A percentile compares a stretch with the other conserved stretches of the same genome.
Evolutionary conservation across 2,797 vertebrate genomes (phyloP).

Genomic region (Anisognathus igniventris): DNA sequence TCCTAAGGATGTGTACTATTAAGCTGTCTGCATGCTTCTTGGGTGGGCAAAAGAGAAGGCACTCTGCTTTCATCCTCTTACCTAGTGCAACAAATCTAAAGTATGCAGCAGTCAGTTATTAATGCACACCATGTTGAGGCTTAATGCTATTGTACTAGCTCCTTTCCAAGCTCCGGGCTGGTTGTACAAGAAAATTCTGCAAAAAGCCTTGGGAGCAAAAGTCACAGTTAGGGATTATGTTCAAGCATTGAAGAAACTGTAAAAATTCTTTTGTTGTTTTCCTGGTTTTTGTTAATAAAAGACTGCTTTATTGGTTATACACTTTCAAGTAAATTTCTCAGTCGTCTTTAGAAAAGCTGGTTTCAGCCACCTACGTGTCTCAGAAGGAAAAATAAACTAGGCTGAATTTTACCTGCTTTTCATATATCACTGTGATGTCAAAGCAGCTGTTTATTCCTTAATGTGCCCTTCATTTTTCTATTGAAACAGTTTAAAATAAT

Average conservation of each 20-base stretch:
- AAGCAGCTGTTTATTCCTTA: conserved; percentile 47
- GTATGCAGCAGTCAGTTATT: neutral
- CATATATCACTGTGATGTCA: neutral
- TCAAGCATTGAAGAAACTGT: conserved; percentile 13
- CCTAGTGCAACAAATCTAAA: conserved; percentile 9
- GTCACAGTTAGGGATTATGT: conserved; percentile 23
- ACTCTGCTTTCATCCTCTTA: conserved; percentile 21
- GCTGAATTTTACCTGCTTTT: conserved; percentile 25
- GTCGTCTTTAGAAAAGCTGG: conserved; percentile 32
- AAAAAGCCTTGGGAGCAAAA: conserved; percentile 23
- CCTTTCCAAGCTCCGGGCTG: conserved; percentile 24
- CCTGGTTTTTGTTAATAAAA: conserved; percentile 6
- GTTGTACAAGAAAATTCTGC: conserved; percentile 16
- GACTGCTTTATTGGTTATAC: neutral
- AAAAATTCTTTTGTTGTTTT: conserved; percentile 33
- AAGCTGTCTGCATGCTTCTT: neutral
- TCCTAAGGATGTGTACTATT: neutral
- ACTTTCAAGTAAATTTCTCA: conserved; percentile 24
- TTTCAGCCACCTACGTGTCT: conserved; percentile 14
- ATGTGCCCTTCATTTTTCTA: neutral
- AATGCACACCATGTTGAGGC: neutral
- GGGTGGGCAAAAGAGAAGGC: neutral
- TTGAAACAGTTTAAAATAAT: neutral
- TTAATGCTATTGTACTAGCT: conserved; percentile 40
- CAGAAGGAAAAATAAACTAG: conserved; percentile 12